phyloP scores from a whole-genome alignment of 2,113 vertebrate species.

The Eleginops maclovinus region DNA sequence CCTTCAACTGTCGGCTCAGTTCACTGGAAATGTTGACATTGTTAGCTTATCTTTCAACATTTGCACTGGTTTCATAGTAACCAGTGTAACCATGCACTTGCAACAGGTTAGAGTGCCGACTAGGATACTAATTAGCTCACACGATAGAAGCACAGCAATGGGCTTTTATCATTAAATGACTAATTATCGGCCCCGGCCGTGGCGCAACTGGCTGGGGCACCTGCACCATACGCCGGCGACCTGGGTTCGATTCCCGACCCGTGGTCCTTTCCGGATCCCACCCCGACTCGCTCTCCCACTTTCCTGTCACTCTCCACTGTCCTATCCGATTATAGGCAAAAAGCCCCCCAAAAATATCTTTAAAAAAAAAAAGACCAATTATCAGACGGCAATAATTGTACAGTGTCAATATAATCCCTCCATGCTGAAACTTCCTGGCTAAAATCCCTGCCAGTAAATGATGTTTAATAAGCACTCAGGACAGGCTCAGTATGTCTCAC shows the following conservation, averaged over 20 bases:
- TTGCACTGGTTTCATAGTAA: slow-evolving; percentile 7
- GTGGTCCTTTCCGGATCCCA: no score
- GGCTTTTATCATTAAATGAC: not conserved
- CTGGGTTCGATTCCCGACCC: no score
- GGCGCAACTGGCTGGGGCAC: no score
- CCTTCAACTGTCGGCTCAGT: not conserved
- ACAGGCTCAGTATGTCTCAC: not conserved
- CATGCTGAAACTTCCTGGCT: not conserved
- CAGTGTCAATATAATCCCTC: not conserved
- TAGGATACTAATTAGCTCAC: not conserved
- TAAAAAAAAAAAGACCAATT: no score
- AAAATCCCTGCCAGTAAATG: not conserved
- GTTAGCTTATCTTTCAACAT: not conserved
- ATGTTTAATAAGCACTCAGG: not conserved
- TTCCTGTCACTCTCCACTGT: no score
- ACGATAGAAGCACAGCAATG: not conserved
- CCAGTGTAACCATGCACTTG: not conserved
- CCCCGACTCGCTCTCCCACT: no score
- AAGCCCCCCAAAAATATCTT: no score
- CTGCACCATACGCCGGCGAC: no score
- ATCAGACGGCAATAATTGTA: not conserved
- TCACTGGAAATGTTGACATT: not conserved
- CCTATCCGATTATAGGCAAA: no score
- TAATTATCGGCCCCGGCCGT: no score
- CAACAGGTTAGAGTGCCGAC: not conserved